These are phyloP conservation scores for Numenius arquata DNA, from an alignment of 2,113 vertebrate genomes.

Conservation along the genomic window DNA sequence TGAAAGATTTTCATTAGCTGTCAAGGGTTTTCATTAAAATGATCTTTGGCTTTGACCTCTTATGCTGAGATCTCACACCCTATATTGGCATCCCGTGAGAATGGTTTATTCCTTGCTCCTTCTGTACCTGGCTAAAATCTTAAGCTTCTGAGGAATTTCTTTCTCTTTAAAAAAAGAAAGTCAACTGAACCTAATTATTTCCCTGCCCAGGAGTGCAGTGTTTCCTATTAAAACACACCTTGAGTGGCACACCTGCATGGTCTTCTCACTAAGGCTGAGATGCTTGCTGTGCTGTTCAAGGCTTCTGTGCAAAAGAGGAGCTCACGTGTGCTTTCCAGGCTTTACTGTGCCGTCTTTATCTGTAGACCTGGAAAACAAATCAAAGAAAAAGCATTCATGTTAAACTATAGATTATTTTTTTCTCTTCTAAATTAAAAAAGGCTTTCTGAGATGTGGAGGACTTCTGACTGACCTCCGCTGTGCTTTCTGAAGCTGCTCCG, in stretches of 20 bases:
- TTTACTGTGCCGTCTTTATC: background rate
- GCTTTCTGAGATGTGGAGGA: background rate
- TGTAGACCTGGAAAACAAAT: conserved; percentile 24
- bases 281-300: background rate
- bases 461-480: conserved; percentile 20
- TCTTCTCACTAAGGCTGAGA: background rate
- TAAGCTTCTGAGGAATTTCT: background rate
- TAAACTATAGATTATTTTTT: background rate
- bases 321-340: background rate
- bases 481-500: conserved; percentile 4
- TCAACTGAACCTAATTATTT: background rate
- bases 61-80: background rate
- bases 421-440: conserved; percentile 28
- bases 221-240: conserved; percentile 16
- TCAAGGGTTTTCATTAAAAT: background rate
- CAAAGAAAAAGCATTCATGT: background rate
- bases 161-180: background rate
- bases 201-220: background rate
- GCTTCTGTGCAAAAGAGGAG: background rate
- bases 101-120: background rate
- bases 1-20: background rate
- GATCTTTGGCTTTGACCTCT: background rate
- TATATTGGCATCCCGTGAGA: background rate
- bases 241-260: background rate
- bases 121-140: background rate